A percentile compares a stretch with the other conserved stretches of the same genome.
Evolutionary conservation across 2,888 invertebrate species (phyloP).

Genomic region (Pammene fasciana): DNA sequence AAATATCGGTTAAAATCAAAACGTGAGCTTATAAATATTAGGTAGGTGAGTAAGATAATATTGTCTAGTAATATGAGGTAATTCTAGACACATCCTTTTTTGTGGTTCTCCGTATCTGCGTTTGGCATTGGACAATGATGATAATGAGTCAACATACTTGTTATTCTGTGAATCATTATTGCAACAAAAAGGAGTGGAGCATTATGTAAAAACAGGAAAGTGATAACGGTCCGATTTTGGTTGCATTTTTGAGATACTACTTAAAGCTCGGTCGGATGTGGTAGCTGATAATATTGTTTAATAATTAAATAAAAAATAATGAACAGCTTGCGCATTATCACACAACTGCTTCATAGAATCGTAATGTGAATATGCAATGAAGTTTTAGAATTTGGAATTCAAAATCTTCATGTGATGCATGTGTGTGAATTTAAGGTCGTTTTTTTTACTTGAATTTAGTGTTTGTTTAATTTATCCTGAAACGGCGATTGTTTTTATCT

Average conservation of each 20-base stretch:
- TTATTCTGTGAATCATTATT: slow-evolving; percentile 34
- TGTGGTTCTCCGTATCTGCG: background rate
- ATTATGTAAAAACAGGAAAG: slow-evolving; percentile 22
- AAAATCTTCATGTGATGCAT: too few species aligned
- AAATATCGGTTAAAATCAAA: background rate
- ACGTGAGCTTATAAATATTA: background rate
- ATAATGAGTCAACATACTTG: slow-evolving; percentile 37
- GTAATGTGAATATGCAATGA: too few species aligned
- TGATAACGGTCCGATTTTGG: slow-evolving; percentile 33
- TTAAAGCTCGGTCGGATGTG: slow-evolving; percentile 21
- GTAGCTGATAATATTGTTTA: slow-evolving; percentile 18
- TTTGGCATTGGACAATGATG: slow-evolving; percentile 16
- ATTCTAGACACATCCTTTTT: slow-evolving; percentile 10
- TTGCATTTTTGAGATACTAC: slow-evolving; percentile 33
- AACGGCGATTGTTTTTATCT: too few species aligned
- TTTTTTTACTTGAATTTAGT: too few species aligned
- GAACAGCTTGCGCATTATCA: background rate
- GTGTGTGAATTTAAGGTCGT: too few species aligned
- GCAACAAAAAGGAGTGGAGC: slow-evolving; percentile 31
- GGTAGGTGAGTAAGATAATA: too few species aligned
- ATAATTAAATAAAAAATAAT: background rate
- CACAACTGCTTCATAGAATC: too few species aligned
- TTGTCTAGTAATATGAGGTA: background rate
- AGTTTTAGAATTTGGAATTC: too few species aligned
- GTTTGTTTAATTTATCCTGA: too few species aligned